Base-by-base conservation (phyloP, 2,113 vertebrate species). In the Tragelaphus buxtoni region DNA sequence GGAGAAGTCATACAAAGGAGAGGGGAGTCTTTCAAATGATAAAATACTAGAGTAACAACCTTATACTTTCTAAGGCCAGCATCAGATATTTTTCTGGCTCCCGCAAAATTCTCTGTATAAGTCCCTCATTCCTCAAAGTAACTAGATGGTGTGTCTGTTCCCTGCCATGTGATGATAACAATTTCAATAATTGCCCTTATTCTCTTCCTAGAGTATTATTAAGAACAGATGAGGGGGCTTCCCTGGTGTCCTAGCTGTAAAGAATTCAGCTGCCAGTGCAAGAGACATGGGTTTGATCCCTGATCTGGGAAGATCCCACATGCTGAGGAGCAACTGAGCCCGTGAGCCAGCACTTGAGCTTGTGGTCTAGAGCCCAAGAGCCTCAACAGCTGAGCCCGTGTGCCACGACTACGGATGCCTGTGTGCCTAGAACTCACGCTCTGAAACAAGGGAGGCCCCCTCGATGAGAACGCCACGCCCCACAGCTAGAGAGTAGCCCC, bases 331-430 rank as follows among this genome's bases (percentile, higher is more conserved):
- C 63, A 10, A 10, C n/a, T 35, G 18, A 69, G 63, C 63, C 63
- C 17, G 20, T 2, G 0, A 35, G 63, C n/a, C n/a, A 69, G 17
- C n/a, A 10, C n/a, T 5, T 69, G n/a, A 10, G 32, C 63, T 35
- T 35, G 63, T 35, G 63, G 32, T n/a, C 17, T 35, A 4, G 32
- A n/a, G n/a, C 63, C 32, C 17, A 0, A 17, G n/a, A 35, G n/a
- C 63, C 17, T 20, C n/a, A 35, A 35, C n/a, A 69, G n/a, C n/a
- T 20, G 17, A 35, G 63, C n/a, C 4, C n/a, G 10, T 9, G 18
- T 20, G 63, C 63, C 63, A 20, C 0, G n/a, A 20, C n/a, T 10
- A 2, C 0, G 2, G 63, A 69, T 20, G 63, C n/a, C n/a, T 0
- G 1, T n/a, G 32, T 35, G n/a, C 17, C n/a, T 35, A 35, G n/a